Conservation (phyloP, 2,113 vertebrate species). For the Myotis davidii region DNA sequence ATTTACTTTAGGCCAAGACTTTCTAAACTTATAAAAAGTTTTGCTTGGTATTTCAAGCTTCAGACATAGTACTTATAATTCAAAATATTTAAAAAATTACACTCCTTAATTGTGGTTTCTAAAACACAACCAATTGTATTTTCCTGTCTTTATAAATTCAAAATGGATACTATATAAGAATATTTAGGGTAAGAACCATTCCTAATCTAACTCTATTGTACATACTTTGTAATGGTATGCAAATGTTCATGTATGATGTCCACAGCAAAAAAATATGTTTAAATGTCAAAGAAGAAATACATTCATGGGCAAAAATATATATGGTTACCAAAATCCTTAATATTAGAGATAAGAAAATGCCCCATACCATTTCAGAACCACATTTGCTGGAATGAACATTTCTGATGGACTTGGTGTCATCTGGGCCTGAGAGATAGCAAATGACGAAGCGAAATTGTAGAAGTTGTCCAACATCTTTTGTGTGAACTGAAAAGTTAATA, state of each 20-base stretch:
- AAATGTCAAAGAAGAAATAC: slow-evolving; percentile 44
- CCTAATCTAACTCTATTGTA: slow-evolving; percentile 3
- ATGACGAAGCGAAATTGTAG: slow-evolving; percentile 95
- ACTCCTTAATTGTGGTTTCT: neutral
- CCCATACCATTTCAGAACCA: slow-evolving; percentile 93
- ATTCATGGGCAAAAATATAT: neutral
- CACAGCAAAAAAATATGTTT: slow-evolving; percentile 37
- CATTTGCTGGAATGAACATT: slow-evolving; percentile 95
- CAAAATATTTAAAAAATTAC: slow-evolving; percentile 2
- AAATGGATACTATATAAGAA: neutral
- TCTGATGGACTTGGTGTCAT: slow-evolving; percentile 95
- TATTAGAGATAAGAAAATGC: slow-evolving; percentile 17
- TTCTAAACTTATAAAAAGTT: neutral
- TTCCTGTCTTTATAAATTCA: slow-evolving; percentile 47
- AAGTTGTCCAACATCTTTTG: slow-evolving; percentile 98
- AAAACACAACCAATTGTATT: slow-evolving; percentile 50
- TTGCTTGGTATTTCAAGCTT: slow-evolving; percentile 9
- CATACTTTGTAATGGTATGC: neutral
- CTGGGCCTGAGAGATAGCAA: slow-evolving; percentile 94
- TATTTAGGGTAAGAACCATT: neutral
- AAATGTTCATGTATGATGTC: neutral
- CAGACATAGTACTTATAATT: neutral
- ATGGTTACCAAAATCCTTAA: neutral
- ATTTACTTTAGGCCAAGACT: slow-evolving; percentile 18
- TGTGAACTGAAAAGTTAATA: slow-evolving; percentile 89